Percentiles rank a stretch among this genome's conserved stretches.
Conservation (phyloP, 2,113 vertebrate genomes). For the Vulpes vulpes region DNA sequence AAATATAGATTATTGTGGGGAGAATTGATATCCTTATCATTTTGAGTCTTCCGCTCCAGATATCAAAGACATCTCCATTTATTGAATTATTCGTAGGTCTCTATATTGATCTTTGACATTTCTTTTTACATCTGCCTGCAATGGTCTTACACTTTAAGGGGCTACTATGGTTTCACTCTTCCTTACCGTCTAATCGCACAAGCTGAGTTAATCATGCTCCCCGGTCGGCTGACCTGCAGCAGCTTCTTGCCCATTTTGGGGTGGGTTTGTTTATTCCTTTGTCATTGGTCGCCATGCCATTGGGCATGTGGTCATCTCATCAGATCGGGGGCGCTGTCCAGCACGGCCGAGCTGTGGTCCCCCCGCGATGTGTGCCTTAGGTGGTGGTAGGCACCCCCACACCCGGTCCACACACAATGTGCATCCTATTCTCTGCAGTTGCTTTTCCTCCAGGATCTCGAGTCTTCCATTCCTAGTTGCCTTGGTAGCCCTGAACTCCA, state of each 20-base stretch:
- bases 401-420: neutral
- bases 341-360: neutral
- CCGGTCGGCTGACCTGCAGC: neutral
- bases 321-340: neutral
- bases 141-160: neutral
- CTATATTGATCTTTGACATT: neutral
- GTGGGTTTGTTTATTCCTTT: neutral
- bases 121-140: neutral
- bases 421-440: neutral
- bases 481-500: neutral
- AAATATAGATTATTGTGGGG: neutral
- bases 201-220: neutral
- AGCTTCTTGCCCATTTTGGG: neutral
- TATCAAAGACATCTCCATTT: neutral
- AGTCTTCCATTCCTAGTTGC: neutral
- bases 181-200: neutral
- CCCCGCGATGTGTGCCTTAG: neutral
- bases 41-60: neutral
- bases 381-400: neutral
- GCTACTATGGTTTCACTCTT: neutral
- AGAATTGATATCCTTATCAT: neutral
- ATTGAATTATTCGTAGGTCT: neutral
- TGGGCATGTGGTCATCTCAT: rapidly evolving
- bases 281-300: neutral
- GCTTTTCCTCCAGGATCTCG: neutral